These are phyloP conservation scores for Atethmia centrago DNA, from an alignment of 2,888 invertebrate species.

Conservation along the genomic window DNA sequence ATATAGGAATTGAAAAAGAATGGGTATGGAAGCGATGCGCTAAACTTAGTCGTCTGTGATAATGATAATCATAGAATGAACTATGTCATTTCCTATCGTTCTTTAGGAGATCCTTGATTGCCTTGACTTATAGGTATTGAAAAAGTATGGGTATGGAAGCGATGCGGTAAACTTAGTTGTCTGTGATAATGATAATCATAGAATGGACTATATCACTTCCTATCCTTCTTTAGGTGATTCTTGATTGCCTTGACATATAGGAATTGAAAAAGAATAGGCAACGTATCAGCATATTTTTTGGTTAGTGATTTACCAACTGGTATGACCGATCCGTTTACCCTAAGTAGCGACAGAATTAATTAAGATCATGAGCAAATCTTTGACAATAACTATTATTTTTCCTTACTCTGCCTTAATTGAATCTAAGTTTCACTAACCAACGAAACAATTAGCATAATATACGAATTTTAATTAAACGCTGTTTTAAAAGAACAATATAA, in stretches of 20 bases:
- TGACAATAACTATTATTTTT: not conserved
- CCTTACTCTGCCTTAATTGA: not conserved
- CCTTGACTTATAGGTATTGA: no score
- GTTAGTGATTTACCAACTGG: not conserved
- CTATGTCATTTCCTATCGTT: no score
- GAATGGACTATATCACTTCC: not conserved
- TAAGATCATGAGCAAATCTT: not conserved
- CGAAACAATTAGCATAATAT: not conserved
- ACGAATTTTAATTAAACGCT: conserved; percentile 1
- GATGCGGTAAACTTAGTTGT: not conserved
- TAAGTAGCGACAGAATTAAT: not conserved
- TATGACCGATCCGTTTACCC: not conserved
- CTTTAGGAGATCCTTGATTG: no score
- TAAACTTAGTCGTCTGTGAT: no score
- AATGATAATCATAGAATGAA: no score
- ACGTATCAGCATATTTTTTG: no score
- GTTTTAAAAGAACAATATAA: conserved; percentile 25
- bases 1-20: not conserved
- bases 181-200: no score
- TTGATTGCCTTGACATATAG: no score
- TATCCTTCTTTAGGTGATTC: not conserved
- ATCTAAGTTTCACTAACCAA: not conserved
- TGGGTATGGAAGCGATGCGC: no score
- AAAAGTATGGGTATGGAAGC: no score
- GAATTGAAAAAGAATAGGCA: not conserved